Conservation (phyloP, 2,113 vertebrate genomes). For the Redunca redunca region DNA sequence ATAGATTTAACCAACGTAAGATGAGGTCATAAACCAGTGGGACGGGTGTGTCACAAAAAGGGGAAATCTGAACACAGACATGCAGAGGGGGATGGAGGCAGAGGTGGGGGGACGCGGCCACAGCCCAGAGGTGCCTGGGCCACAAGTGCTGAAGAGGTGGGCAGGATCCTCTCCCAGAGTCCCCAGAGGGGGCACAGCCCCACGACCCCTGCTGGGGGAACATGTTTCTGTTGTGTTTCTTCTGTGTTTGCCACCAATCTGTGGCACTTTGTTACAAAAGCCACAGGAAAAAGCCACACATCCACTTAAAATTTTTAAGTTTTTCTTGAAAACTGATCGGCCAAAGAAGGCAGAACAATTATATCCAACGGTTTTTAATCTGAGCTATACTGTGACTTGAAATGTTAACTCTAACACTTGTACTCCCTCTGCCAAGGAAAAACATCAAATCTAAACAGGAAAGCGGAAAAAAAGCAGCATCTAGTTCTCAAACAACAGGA, state of each 20-base stretch:
- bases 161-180: not conserved
- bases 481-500: not conserved
- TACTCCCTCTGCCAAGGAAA: not conserved
- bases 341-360: not conserved
- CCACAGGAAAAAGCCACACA: not conserved
- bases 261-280: not conserved
- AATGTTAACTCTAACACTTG: not conserved
- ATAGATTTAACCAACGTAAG: not conserved
- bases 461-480: not conserved
- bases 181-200: fast-evolving
- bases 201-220: no score
- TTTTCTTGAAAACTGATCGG: not conserved
- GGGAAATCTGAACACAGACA: not conserved
- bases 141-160: not conserved
- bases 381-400: not conserved
- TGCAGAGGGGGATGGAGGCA: not conserved
- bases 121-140: not conserved
- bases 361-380: not conserved
- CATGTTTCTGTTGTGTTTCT: not conserved
- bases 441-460: not conserved
- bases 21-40: not conserved
- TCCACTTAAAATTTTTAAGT: not conserved
- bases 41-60: not conserved
- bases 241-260: not conserved
- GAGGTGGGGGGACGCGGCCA: not conserved